Evolutionary conservation across 2,888 invertebrate species (phyloP).

Genomic region (Operophtera brumata): DNA sequence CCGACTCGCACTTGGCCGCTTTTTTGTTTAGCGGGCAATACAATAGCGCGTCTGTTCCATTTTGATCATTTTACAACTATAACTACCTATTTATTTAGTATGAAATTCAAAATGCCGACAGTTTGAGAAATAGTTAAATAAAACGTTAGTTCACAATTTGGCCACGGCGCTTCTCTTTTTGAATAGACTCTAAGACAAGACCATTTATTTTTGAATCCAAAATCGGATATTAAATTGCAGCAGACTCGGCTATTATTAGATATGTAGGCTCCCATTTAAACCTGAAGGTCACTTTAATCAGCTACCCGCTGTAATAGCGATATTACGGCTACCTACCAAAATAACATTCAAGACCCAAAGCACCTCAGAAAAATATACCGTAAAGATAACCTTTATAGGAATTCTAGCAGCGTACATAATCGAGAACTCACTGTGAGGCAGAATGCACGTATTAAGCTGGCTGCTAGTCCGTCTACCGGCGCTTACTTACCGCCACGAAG

Average conservation of each 20-base stretch:
- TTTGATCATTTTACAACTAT: too few species aligned
- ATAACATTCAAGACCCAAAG: conserved; percentile 18
- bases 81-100: too few species aligned
- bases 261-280: conserved; percentile 2
- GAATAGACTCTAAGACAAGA: too few species aligned
- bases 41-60: too few species aligned
- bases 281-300: conserved; percentile 3
- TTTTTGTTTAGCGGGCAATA: too few species aligned
- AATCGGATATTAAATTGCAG: too few species aligned
- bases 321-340: conserved; percentile 5
- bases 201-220: too few species aligned
- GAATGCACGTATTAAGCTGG: conserved; percentile 1
- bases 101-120: too few species aligned
- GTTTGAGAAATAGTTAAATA: too few species aligned
- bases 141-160: too few species aligned
- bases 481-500: background rate
- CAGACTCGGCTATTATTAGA: background rate
- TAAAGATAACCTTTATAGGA: conserved; percentile 19
- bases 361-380: conserved; percentile 19
- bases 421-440: conserved; percentile 18
- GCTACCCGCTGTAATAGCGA: conserved; percentile 5
- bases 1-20: too few species aligned
- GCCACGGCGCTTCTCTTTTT: too few species aligned
- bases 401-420: conserved; percentile 23
- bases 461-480: background rate